phyloP scores from a whole-genome alignment of 2,888 invertebrate genomes.

The Parthenolecanium corni region DNA sequence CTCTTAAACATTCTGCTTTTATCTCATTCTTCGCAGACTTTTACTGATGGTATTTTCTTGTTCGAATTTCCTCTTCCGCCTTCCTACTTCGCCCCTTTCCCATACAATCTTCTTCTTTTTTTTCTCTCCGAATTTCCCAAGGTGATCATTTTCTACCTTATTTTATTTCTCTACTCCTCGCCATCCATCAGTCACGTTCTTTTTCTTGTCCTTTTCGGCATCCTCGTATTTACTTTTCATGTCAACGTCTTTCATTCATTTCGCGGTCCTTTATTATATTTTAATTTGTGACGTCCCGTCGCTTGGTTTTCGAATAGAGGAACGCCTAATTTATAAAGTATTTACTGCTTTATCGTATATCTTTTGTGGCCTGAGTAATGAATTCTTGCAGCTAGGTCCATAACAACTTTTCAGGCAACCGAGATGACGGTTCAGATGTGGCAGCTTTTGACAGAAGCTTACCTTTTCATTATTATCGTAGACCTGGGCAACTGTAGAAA shows the following conservation, averaged over 20 bases:
- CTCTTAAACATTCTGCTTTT: slow-evolving; percentile 14
- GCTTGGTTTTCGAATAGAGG: no score
- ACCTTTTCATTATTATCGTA: no score
- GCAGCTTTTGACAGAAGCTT: no score
- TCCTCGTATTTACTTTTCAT: not conserved
- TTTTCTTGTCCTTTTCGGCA: not conserved
- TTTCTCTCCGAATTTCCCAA: slow-evolving; percentile 19
- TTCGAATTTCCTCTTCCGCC: slow-evolving; percentile 23
- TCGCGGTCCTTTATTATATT: slow-evolving; percentile 17
- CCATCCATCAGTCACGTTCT: slow-evolving; percentile 23
- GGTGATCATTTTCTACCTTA: slow-evolving; percentile 21
- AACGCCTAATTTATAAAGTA: no score
- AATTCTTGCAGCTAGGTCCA: no score
- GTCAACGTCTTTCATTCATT: slow-evolving; percentile 16
- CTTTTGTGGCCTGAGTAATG: no score
- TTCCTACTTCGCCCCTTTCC: no score
- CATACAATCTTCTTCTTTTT: slow-evolving; percentile 17
- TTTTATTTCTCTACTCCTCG: not conserved
- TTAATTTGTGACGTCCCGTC: not conserved
- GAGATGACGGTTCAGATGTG: no score
- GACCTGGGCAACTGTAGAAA: no score
- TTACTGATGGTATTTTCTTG: slow-evolving; percentile 28
- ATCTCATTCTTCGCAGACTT: slow-evolving; percentile 17
- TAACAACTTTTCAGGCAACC: no score
- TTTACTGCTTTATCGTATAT: no score